Conservation (phyloP, 2,797 vertebrate genomes). For the Acanthornis magna region DNA sequence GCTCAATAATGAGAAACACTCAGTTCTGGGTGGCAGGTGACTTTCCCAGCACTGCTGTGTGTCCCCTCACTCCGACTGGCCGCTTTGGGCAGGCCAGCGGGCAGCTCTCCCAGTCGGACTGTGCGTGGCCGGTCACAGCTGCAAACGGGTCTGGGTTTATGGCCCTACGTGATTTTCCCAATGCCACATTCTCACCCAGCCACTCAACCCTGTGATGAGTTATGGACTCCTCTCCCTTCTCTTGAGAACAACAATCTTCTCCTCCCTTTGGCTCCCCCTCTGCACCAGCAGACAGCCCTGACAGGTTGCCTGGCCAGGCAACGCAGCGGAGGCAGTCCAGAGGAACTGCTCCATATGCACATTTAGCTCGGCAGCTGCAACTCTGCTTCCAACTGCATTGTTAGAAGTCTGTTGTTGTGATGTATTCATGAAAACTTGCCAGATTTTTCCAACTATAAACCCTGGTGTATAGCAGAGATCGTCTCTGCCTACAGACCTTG, state of each 20-base stretch:
- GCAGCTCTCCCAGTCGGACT: neutral
- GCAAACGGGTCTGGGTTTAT: neutral
- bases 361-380: neutral
- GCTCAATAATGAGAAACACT: accelerated
- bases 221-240: neutral
- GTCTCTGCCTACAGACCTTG: neutral
- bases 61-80: accelerated
- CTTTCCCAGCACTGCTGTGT: accelerated
- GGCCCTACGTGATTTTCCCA: neutral
- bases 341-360: neutral
- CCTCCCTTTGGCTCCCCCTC: neutral
- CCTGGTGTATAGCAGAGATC: neutral
- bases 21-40: neutral
- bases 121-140: accelerated
- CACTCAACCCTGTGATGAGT: neutral
- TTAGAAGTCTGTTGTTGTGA: neutral
- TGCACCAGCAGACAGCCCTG: neutral
- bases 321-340: neutral
- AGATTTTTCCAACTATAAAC: slow-evolving; percentile 3
- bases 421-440: slow-evolving; percentile 18
- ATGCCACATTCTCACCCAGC: neutral
- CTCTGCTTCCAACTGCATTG: neutral
- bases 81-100: accelerated
- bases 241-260: neutral
- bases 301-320: neutral